phyloP scores from a whole-genome alignment of 2,888 invertebrate genomes.

The Argyra leucocephala region DNA sequence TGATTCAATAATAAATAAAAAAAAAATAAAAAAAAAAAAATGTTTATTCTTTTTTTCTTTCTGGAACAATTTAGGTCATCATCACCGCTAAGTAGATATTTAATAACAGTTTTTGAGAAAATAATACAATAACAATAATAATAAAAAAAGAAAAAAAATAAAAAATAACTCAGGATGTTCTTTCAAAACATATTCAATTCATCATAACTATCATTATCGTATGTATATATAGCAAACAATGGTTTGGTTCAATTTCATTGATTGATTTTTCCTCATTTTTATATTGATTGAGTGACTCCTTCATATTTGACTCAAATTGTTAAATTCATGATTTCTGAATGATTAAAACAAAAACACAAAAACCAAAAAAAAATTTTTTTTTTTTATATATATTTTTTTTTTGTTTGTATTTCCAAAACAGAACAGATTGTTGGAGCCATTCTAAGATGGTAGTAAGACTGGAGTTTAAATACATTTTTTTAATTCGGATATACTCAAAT shows the following conservation, averaged over 20 bases:
- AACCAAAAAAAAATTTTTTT: no score
- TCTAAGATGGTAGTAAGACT: background rate
- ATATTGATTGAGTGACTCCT: background rate
- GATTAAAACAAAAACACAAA: no score
- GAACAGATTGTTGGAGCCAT: conserved; percentile 1
- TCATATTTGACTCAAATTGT: no score
- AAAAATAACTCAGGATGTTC: background rate
- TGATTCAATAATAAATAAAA: background rate
- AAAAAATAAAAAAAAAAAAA: no score
- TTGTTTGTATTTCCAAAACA: background rate
- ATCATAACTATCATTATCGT: background rate
- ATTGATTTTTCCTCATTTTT: background rate
- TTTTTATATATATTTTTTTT: background rate
- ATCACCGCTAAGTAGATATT: conserved; percentile 1
- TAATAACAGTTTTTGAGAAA: background rate
- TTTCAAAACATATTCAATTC: background rate
- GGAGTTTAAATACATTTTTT: background rate
- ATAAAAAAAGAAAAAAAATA: background rate
- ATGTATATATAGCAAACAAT: background rate
- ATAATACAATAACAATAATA: background rate
- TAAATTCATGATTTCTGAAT: no score
- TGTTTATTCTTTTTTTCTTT: background rate
- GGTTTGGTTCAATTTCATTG: background rate
- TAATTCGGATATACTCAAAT: background rate
- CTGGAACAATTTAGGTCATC: conserved; percentile 1